phyloP scores from a whole-genome alignment of 2,113 vertebrate genomes.

The Megaceryle maxima region DNA sequence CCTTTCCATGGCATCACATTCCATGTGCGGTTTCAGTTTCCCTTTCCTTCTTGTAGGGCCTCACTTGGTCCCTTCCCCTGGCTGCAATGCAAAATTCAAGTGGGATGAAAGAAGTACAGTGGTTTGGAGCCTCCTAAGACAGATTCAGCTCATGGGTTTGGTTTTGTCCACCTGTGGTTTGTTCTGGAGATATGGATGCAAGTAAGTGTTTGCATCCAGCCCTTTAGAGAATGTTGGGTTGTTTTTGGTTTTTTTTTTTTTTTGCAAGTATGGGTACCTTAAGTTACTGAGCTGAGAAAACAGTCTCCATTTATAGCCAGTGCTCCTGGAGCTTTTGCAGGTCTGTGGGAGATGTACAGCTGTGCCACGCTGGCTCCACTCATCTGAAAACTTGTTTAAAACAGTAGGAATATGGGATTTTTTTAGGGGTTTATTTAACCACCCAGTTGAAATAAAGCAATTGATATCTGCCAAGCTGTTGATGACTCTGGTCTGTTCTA shows the following conservation, averaged over 20 bases:
- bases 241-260: no score
- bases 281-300: background rate
- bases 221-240: background rate
- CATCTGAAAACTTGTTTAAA: background rate
- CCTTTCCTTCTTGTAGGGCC: background rate
- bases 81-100: no score
- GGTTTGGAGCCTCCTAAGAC: background rate
- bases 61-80: background rate
- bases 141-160: background rate
- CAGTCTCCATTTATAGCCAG: background rate
- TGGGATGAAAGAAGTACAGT: background rate
- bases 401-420: background rate
- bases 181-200: background rate
- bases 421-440: background rate
- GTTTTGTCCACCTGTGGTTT: background rate
- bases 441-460: background rate
- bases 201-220: background rate
- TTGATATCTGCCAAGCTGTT: background rate
- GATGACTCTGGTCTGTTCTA: background rate
- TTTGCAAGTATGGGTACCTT: background rate
- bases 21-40: background rate
- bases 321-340: background rate
- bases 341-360: background rate
- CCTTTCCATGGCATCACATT: accelerated
- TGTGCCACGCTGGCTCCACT: background rate